Conservation (phyloP, 2,797 vertebrate species). For the Cercopithecus mitis region DNA sequence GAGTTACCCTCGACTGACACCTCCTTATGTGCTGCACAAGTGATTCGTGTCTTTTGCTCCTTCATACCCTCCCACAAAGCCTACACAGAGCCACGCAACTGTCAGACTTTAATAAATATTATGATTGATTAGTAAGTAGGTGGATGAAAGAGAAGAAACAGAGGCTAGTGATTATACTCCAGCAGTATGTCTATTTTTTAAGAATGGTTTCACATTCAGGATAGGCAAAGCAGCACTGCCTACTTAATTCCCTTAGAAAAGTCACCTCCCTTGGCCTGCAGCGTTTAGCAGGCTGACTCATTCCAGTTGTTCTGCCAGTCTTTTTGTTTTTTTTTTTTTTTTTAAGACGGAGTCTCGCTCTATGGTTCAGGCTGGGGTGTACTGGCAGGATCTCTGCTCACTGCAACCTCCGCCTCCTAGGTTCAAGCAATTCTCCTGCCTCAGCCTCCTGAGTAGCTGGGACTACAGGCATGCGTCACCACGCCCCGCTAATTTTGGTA, state of each 20-base stretch:
- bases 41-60: not conserved
- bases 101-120: constrained; percentile 50
- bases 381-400: not conserved
- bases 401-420: not conserved
- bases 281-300: constrained; percentile 69
- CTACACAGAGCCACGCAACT: not conserved
- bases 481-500: not conserved
- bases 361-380: not conserved
- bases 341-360: not conserved
- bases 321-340: not conserved
- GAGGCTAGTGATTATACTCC: not conserved
- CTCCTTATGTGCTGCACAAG: not conserved
- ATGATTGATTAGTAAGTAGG: constrained; percentile 22
- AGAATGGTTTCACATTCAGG: not conserved
- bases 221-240: constrained; percentile 6
- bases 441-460: not conserved
- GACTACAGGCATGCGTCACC: not conserved
- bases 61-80: not conserved
- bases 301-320: constrained; percentile 41
- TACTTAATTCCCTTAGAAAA: constrained; percentile 19
- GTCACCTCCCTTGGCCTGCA: constrained; percentile 60
- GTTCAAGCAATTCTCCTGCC: not conserved
- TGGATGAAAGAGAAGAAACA: not conserved
- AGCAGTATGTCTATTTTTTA: not conserved
- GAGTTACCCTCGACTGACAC: not conserved